Base-by-base conservation (phyloP, 2,113 vertebrate species). In the Phyllostomus hastatus region DNA sequence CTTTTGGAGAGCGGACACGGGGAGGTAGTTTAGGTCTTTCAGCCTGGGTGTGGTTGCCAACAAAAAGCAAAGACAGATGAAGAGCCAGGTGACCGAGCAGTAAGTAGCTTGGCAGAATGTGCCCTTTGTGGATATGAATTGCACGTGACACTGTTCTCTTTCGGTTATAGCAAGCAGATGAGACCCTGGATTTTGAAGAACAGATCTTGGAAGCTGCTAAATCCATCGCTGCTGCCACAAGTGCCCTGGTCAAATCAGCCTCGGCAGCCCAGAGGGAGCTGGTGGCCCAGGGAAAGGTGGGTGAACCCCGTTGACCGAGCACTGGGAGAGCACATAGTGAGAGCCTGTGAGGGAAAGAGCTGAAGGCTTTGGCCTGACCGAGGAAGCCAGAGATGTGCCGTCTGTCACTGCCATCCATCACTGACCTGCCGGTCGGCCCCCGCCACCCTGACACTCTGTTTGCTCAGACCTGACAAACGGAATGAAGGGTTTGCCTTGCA, bases 141-240 rank as follows among this genome's bases (percentile, higher is more conserved):
- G 87, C 59, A 10, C 54, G 16, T 98, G 92, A 98, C 52, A 0
- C 50, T 93, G 33, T 98, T 96, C 97, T 98, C 89, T 98, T 98
- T 98, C 98, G 91, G 50, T 99, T 98, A 82, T 98, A 99, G 99
- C 99, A 99, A 99, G 99, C 99, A 20, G 99, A 99, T 82, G 99
- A 99, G 98, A 99, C 99, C 4, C 98, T 99, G 98, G 99, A 99
- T 98, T 99, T 99, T 93, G 99, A 99, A 98, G 99, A 99, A 97
- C 99, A 99, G 99, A 99, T 99, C 97, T 98, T 99, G 90, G 99
- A 99, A 98, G 99, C 99, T 46, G 99, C 99, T 50, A 99, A 99
- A 88, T 99, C 99, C 97, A 99, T 99, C 89, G 99, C 99, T 67
- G 99, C 99, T 43, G 99, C 99, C 67, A 99, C 99, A 50, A 99